Evolutionary conservation across 2,888 invertebrate species (phyloP).

Genomic region (Hesperia comma): DNA sequence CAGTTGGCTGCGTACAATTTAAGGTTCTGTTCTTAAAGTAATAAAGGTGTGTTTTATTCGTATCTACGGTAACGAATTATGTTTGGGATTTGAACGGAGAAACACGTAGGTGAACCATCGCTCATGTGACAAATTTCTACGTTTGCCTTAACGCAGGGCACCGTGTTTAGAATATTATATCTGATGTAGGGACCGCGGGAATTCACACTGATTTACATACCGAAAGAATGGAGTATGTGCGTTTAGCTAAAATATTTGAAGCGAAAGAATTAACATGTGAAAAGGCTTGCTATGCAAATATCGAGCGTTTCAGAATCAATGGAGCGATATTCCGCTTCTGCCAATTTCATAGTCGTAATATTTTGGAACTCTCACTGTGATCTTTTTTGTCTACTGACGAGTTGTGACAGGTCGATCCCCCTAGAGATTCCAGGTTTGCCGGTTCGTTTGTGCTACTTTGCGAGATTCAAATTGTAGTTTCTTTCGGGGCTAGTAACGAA

Average conservation of each 20-base stretch:
- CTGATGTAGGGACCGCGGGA: conserved; percentile 61
- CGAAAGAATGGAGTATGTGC: conserved; percentile 54
- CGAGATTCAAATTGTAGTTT: conserved; percentile 77
- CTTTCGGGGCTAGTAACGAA: conserved; percentile 74
- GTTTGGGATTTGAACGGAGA: conserved; percentile 80
- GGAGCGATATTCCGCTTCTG: conserved; percentile 34
- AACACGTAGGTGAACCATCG: conserved; percentile 84
- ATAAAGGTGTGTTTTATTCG: conserved; percentile 84
- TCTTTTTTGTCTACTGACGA: conserved; percentile 55
- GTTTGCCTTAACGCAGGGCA: conserved; percentile 81
- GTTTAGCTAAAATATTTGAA: conserved; percentile 41
- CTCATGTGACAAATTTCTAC: conserved; percentile 84
- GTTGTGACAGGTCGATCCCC: conserved; percentile 64
- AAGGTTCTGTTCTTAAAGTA: conserved; percentile 80
- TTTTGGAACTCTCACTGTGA: conserved; percentile 27
- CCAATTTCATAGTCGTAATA: conserved; percentile 36
- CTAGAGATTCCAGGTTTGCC: conserved; percentile 64
- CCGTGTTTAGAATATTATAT: conserved; percentile 83
- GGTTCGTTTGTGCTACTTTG: conserved; percentile 78
- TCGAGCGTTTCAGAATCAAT: conserved; percentile 35
- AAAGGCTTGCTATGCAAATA: conserved; percentile 39
- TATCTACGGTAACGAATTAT: conserved; percentile 68
- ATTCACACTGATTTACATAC: conserved; percentile 78
- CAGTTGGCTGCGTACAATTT: conserved; percentile 72
- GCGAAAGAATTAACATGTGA: conserved; percentile 40